phyloP scores from a whole-genome alignment of 2,797 vertebrate species.

The Staurois parvus region DNA sequence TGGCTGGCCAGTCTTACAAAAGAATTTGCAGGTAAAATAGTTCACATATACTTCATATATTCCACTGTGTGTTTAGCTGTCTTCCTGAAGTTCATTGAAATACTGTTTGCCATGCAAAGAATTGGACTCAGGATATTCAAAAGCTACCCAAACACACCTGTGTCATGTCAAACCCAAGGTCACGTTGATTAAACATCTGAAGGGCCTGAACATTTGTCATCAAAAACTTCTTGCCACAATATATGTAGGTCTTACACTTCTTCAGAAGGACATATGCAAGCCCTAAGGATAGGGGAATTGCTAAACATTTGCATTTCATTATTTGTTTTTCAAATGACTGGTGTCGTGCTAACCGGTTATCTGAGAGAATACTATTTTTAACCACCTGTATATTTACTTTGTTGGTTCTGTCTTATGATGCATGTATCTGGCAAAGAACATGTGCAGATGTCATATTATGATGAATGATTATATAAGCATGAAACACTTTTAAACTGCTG shows the following conservation, averaged over 20 bases:
- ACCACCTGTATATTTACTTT: not conserved
- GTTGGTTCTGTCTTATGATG: slow-evolving; percentile 16
- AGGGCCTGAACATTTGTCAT: slow-evolving; percentile 72
- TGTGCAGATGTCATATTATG: not conserved
- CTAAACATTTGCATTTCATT: slow-evolving; percentile 29
- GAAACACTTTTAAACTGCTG: not conserved
- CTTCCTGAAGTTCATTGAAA: slow-evolving; percentile 62
- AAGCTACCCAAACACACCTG: slow-evolving; percentile 77
- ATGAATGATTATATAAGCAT: slow-evolving; percentile 19
- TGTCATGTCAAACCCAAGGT: slow-evolving; percentile 75
- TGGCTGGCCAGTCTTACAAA: too few species aligned
- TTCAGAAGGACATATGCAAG: slow-evolving; percentile 10
- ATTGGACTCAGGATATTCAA: slow-evolving; percentile 67
- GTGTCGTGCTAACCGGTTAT: not conserved
- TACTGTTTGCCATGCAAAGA: slow-evolving; percentile 68
- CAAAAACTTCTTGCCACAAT: slow-evolving; percentile 57
- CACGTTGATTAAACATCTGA: slow-evolving; percentile 75
- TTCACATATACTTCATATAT: not conserved
- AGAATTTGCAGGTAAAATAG: too few species aligned
- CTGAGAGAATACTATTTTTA: not conserved
- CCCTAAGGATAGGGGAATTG: slow-evolving; percentile 18
- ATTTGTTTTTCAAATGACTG: slow-evolving; percentile 31
- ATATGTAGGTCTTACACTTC: not conserved
- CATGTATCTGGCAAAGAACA: slow-evolving; percentile 1
- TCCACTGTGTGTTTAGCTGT: not conserved